Evolutionary conservation across 2,888 invertebrate genomes (phyloP).

Genomic region (Scaptomyza tumidula): DNA sequence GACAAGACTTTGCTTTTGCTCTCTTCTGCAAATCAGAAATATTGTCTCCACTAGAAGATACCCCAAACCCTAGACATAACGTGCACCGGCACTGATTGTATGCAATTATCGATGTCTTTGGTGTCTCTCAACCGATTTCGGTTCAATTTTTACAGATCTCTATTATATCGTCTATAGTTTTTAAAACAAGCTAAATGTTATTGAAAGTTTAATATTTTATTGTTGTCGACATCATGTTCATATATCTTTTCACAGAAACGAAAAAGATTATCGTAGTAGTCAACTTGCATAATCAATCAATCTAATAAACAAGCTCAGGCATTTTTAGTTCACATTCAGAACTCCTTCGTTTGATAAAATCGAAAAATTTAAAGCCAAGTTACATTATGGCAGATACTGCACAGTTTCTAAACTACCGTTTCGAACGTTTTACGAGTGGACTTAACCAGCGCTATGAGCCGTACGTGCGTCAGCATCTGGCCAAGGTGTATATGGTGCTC

Average conservation of each 20-base stretch:
- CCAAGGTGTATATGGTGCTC: slow-evolving; percentile 97
- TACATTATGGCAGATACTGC: slow-evolving; percentile 66
- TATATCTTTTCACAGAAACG: no score
- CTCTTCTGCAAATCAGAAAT: slow-evolving; percentile 35
- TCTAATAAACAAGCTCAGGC: slow-evolving; percentile 13
- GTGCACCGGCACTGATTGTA: no score
- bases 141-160: no score
- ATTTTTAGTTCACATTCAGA: slow-evolving; percentile 42
- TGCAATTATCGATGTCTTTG: no score
- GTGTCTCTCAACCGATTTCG: no score
- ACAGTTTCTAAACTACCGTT: slow-evolving; percentile 63
- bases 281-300: slow-evolving; percentile 43
- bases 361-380: slow-evolving; percentile 27
- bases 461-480: slow-evolving; percentile 94
- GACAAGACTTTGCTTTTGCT: slow-evolving; percentile 31
- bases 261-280: slow-evolving; percentile 56
- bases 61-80: no score
- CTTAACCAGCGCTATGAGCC: slow-evolving; percentile 87
- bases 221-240: no score
- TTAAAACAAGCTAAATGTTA: no score
- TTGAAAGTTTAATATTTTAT: no score
- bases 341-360: slow-evolving; percentile 74
- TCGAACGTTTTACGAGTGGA: slow-evolving; percentile 78
- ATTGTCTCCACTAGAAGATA: no score
- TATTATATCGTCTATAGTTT: no score